These are phyloP conservation scores for Apogon talboti DNA, from an alignment of 2,797 vertebrate species.

Conservation along the genomic window DNA sequence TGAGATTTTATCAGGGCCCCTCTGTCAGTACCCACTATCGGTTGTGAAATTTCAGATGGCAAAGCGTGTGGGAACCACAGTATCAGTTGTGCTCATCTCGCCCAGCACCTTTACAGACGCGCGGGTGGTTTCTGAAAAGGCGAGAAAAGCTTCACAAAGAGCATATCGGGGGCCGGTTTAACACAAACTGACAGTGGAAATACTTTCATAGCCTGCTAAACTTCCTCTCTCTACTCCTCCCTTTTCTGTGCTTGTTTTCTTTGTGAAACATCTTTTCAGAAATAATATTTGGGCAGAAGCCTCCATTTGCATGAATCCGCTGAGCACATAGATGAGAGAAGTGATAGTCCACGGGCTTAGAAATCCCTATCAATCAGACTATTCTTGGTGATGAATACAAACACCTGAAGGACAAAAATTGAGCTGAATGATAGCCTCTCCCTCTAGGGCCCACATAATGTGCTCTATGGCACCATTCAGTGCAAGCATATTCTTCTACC, in stretches of 20 bases:
- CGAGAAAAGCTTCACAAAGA: slow-evolving; percentile 79
- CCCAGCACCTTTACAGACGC: slow-evolving; percentile 76
- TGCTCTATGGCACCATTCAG: slow-evolving; percentile 52
- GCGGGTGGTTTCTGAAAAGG: slow-evolving; percentile 78
- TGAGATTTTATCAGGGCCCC: slow-evolving; percentile 78
- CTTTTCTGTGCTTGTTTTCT: slow-evolving; percentile 56
- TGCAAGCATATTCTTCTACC: slow-evolving; percentile 47
- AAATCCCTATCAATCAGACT: slow-evolving; percentile 67
- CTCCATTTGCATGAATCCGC: slow-evolving; percentile 56
- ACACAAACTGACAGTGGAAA: slow-evolving; percentile 83
- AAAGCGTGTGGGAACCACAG: slow-evolving; percentile 80
- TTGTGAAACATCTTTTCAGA: slow-evolving; percentile 47
- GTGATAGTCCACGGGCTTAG: slow-evolving; percentile 59
- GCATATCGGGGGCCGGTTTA: slow-evolving; percentile 69
- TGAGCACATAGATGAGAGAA: slow-evolving; percentile 54
- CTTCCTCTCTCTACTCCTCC: slow-evolving; percentile 48
- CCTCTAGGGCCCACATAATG: slow-evolving; percentile 51
- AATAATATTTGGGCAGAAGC: slow-evolving; percentile 45
- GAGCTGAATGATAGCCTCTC: slow-evolving; percentile 56
- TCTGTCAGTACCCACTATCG: slow-evolving; percentile 81
- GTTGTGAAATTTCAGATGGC: slow-evolving; percentile 85
- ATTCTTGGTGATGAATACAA: slow-evolving; percentile 65
- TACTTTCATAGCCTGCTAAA: slow-evolving; percentile 59
- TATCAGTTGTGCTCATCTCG: slow-evolving; percentile 81
- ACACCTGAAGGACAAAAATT: slow-evolving; percentile 61